Base-by-base conservation (phyloP, 2,113 vertebrate species). In the Pipa parva region DNA sequence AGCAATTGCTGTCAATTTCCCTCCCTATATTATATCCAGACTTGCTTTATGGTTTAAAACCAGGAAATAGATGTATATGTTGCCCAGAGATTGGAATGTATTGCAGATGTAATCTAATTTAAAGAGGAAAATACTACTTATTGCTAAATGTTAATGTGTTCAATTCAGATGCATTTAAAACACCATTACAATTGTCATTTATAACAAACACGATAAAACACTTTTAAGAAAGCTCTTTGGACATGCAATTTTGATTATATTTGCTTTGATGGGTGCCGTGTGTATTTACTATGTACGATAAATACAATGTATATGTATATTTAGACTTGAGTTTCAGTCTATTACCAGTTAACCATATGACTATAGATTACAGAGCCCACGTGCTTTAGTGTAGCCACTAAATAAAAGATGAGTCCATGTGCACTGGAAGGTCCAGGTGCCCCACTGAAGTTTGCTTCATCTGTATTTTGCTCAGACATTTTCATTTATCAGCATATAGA, bases 41-140 rank as follows among this genome's bases (percentile, higher is more conserved):
- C 64, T 37, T 31, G 18, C 52, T 33, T 50, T 48, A 26, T 67
- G 52, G 42, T 66, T 33, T 48, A 48, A 50, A 28, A 60, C 12
- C 24, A 25, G 56, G 66, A 70, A 69, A 60, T 52, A 60, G 66
- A 54, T 70, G 45, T 58, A 70, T 45, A 42, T 70, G 66, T 61
- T 61, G 33, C 12, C 11, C 48, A 24, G 25, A 22, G 66, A 54
- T 70, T 28, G 66, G 66, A 70, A 61, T 61, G 58, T 61, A 61
- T 52, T 70, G 31, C 66, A 54, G 33, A 60, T 54, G 58, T 61
- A 61, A 70, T 70, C 58, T 70, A 60, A 70, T 70, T 70, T 70
- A 42, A 61, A 70, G 66, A 61, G 66, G 66, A 61, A 70, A 70
- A 70, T 49, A 70, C 58, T 54, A 70, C 57, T 70, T 70, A 70